A percentile compares a stretch with the other conserved stretches of the same genome.
Conservation (phyloP, 2,888 invertebrate genomes). For the Pediacus dermestoides region DNA sequence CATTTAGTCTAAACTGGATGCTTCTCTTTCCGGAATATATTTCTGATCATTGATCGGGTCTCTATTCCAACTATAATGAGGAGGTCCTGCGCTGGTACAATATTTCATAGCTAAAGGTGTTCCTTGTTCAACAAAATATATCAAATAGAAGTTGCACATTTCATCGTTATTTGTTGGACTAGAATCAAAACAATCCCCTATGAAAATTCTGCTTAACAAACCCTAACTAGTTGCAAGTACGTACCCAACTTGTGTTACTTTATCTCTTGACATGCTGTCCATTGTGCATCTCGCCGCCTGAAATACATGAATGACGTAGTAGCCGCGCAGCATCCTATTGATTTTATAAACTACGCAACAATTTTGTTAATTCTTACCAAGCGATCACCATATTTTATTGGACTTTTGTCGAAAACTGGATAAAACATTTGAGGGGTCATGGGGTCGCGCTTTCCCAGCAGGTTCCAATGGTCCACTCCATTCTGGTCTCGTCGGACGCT, state of each 20-base stretch:
- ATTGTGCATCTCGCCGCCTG: conserved; percentile 90
- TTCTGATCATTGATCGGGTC: conserved; percentile 59
- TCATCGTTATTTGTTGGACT: conserved; percentile 83
- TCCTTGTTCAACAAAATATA: conserved; percentile 83
- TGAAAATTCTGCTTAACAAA: conserved; percentile 7
- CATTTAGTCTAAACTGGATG: conserved; percentile 53
- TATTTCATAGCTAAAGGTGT: conserved; percentile 74
- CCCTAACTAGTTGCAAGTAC: conserved; percentile 7
- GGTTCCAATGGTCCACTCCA: conserved; percentile 69
- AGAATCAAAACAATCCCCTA: conserved; percentile 26
- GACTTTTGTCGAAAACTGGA: conserved; percentile 62
- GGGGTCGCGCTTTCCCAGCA: conserved; percentile 84
- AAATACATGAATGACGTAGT: conserved; percentile 3
- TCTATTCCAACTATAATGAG: conserved; percentile 75
- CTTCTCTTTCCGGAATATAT: conserved; percentile 73
- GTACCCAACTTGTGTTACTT: conserved; percentile 37
- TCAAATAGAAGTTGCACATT: conserved; percentile 94
- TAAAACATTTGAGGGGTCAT: conserved; percentile 94
- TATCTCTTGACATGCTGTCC: conserved; percentile 45
- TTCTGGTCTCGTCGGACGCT: conserved; percentile 56
- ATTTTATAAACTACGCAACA: conserved; percentile 3
- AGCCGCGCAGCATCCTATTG: neutral
- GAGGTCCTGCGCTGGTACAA: conserved; percentile 82
- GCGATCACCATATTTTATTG: conserved; percentile 67
- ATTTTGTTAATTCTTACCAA: conserved; percentile 49